A percentile compares a stretch with the other conserved stretches of the same genome.
These are phyloP conservation scores for Deroptyus accipitrinus DNA, from an alignment of 2,113 vertebrate genomes.

Conservation along the genomic window DNA sequence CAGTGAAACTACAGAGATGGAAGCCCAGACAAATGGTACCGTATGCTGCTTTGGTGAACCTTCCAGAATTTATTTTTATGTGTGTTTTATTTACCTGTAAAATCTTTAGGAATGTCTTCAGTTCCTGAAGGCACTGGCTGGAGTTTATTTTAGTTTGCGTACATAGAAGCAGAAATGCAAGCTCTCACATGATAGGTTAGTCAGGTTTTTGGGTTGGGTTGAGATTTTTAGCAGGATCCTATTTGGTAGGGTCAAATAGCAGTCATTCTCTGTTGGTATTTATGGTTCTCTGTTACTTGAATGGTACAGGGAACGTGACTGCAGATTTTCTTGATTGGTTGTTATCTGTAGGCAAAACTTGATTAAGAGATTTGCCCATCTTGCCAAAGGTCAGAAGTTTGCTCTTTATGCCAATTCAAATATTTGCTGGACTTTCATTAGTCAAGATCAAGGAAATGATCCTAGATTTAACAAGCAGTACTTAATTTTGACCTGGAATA, in stretches of 20 bases:
- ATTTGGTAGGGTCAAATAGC: neutral
- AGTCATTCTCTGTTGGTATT: neutral
- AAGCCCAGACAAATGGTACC: slow-evolving; percentile 67
- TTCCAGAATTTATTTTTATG: neutral
- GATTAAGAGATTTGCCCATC: neutral
- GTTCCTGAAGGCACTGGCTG: neutral
- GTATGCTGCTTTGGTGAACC: neutral
- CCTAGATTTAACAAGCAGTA: neutral
- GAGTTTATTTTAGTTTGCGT: neutral
- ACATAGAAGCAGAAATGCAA: neutral
- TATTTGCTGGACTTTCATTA: neutral
- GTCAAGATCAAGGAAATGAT: neutral
- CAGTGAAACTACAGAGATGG: slow-evolving; percentile 21
- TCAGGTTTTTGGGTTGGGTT: neutral
- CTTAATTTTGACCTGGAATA: neutral
- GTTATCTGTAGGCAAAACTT: neutral
- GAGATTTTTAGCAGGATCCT: neutral
- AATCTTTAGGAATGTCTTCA: neutral
- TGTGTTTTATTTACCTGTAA: neutral
- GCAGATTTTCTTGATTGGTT: neutral
- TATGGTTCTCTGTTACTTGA: neutral
- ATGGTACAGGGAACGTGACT: neutral
- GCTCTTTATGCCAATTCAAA: neutral
- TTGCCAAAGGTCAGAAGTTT: neutral
- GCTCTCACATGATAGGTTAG: neutral